These are phyloP conservation scores for Arrhamphus sclerolepis DNA, from an alignment of 2,797 vertebrate species.

Conservation along the genomic window DNA sequence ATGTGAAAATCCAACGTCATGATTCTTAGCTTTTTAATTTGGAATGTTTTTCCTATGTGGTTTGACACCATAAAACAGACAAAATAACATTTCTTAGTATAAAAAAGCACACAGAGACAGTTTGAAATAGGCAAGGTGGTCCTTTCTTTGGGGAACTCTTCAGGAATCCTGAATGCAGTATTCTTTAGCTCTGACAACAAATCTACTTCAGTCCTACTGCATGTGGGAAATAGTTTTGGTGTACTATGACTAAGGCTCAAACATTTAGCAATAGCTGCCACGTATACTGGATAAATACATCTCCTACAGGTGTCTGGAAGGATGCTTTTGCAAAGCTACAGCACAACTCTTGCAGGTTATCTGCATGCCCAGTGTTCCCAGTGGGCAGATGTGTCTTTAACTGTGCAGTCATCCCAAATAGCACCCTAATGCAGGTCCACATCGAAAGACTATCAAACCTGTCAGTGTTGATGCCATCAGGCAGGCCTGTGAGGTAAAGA, in stretches of 20 bases:
- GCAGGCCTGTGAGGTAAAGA: constrained; percentile 72
- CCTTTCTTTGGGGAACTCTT: constrained; percentile 9
- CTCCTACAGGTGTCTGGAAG: constrained; percentile 30
- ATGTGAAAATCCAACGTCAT: no score
- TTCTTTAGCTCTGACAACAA: not conserved
- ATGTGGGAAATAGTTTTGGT: not conserved
- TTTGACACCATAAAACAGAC: not conserved
- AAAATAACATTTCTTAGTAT: not conserved
- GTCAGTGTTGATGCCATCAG: constrained; percentile 56
- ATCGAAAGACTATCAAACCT: constrained; percentile 70
- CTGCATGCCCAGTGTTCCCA: not conserved
- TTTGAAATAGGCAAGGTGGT: constrained; percentile 36
- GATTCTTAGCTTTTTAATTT: not conserved
- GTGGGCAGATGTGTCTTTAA: constrained; percentile 17
- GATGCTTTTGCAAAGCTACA: constrained; percentile 40
- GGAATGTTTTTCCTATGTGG: not conserved
- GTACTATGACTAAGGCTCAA: constrained; percentile 7
- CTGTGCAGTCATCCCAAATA: constrained; percentile 45
- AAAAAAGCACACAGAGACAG: not conserved
- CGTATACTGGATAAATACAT: constrained; percentile 4
- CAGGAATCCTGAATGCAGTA: constrained; percentile 1
- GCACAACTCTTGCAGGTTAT: constrained; percentile 16
- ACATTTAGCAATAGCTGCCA: constrained; percentile 8
- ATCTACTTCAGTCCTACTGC: constrained; percentile 1
- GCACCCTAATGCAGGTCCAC: constrained; percentile 30